A percentile compares a stretch with the other conserved stretches of the same genome.
These are phyloP conservation scores for Mustela nigripes DNA, from an alignment of 2,113 vertebrate genomes.

Conservation along the genomic window DNA sequence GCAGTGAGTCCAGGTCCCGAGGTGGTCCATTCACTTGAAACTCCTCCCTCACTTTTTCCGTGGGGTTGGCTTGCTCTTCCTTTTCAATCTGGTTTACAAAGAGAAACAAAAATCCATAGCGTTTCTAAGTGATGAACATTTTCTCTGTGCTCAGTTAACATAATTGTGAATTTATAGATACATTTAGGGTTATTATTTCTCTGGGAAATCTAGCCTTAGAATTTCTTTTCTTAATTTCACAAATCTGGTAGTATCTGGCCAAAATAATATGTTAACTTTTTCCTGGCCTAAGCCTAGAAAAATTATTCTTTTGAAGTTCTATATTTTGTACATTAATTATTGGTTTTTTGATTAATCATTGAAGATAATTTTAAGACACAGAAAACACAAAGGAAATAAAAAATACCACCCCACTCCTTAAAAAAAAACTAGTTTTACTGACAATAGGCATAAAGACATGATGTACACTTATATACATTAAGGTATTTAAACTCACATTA, in stretches of 20 bases:
- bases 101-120: constrained; percentile 13
- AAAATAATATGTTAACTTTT: constrained; percentile 13
- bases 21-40: background rate
- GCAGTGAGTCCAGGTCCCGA: background rate
- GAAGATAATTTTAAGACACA: constrained; percentile 1
- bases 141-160: background rate
- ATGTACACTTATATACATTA: background rate
- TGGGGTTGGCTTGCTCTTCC: constrained; percentile 51
- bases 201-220: background rate
- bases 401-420: background rate
- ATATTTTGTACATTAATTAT: background rate
- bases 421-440: background rate
- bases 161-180: background rate
- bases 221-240: background rate
- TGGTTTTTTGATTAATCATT: background rate
- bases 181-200: background rate
- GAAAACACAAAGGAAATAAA: background rate
- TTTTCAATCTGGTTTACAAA: constrained; percentile 76
- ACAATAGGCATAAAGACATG: background rate
- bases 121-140: background rate
- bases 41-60: constrained; percentile 71
- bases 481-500: background rate
- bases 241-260: background rate
- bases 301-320: background rate
- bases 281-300: background rate